Percentiles rank a stretch among this genome's conserved stretches.
Evolutionary conservation across 2,888 invertebrate genomes (phyloP).

Genomic region (Melinaea menophilus): DNA sequence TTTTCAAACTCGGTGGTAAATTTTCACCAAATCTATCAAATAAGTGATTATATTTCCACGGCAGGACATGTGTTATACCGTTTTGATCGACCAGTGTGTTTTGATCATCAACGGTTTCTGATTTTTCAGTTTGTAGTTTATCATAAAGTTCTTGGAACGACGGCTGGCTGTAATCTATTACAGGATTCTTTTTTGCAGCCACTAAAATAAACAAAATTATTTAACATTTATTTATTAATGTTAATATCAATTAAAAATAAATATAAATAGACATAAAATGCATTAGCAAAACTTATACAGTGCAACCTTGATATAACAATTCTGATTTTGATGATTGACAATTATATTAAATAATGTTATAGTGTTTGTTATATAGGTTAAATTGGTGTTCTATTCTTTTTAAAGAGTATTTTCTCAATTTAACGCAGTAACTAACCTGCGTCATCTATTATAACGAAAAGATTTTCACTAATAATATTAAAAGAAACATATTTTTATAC

Average conservation of each 20-base stretch:
- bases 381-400: no score
- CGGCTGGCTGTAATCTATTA: constrained; percentile 38
- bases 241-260: no score
- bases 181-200: constrained; percentile 39
- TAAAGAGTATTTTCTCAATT: no score
- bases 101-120: constrained; percentile 31
- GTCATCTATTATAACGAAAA: no score
- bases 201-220: constrained; percentile 45
- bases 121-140: constrained; percentile 51
- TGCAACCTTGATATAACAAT: not conserved
- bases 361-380: no score
- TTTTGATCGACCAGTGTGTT: constrained; percentile 53
- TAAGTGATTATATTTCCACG: constrained; percentile 75
- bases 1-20: constrained; percentile 80
- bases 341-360: not conserved
- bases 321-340: not conserved
- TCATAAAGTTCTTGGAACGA: constrained; percentile 58
- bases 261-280: no score
- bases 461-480: no score
- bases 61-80: constrained; percentile 62
- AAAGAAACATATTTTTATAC: no score
- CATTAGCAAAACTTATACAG: no score
- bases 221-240: not conserved
- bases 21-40: constrained; percentile 65
- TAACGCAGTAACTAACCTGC: no score